Base-by-base conservation (phyloP, 1,140 invertebrate genomes). In the Batillaria attramentaria region DNA sequence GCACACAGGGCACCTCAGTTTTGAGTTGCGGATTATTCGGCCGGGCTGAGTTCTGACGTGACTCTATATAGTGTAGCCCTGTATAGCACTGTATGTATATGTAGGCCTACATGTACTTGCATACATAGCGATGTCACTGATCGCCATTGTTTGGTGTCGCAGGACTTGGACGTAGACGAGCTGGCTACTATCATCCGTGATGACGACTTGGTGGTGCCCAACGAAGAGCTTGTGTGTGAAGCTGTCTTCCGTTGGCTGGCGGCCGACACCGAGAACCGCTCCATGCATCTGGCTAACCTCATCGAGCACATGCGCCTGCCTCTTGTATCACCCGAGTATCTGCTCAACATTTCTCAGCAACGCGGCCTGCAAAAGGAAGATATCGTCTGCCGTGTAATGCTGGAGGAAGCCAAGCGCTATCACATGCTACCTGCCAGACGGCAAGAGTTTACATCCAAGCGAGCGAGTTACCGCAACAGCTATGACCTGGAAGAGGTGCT, bases 391-490 rank as follows among this genome's bases (percentile, higher is more conserved):
- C 54, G 87, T 31, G 84, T 84, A 57, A 87, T 88, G 37, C 82
- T 88, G 4, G 84, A 85, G 72, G 87, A 88, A 57, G 87, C 87
- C 39, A 88, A 87, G 28, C 80, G 84, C 46, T 87, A 88, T 65
- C 87, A 88, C 54, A 87, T 88, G 87, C 72, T 88, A 31, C 86
- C 84, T 1, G 83, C 87, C 4, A 79, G 85, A 43, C 72, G 87
- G 54, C 84, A 84, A 33, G 86, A 86, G 50, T 86, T 87, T n/a
- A 88, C 85, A 57, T 83, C 85, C 16, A 84, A 84, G n/a, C 72
- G 86, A 37, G 81, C 84, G 35, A 81, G 79, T 18, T 86, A 84
- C 78, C 78, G 86, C 16, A 83, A 85, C 28, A 81, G 82, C 69
- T 81, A 83, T 28, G 83, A 84, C 57, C 81, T 85, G 70, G 86